Base-by-base conservation (phyloP, 2,888 invertebrate species). In the Troilus luridus region DNA sequence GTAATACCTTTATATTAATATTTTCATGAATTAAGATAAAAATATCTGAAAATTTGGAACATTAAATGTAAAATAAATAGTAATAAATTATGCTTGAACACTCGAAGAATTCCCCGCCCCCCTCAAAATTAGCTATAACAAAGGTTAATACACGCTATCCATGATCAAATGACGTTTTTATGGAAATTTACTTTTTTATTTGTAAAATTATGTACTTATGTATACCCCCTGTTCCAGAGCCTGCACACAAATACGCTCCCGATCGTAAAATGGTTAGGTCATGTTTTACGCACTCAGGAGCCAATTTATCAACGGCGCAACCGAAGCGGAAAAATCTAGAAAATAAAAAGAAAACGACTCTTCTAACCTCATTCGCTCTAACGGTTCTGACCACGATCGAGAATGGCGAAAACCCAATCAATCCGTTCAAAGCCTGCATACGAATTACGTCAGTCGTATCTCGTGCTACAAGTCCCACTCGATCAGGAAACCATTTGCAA, bases 351-450 rank as follows among this genome's bases (percentile, higher is more conserved):
- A 77, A 77, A 77, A 77, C 72, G 72, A 41, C 8, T 27, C 7
- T 17, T 77, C 72, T 77, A 77, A 77, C 72, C 72, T 77, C 27
- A 77, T 77, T 77, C 7, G 72, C 72, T 77, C 19, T 17, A 77
- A 41, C 41, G 72, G 72, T 41, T 77, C 72, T 77, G 72, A 77
- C 72, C 72, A 77, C 72, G 41, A 77, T 41, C 72, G 72, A 67
- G 67, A 27, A 77, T 77, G 72, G 72, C 72, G 72, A 77, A 77
- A 77, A 41, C 72, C 27, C 72, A 77, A 77, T 77, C 72, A 77
- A 77, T 77, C 21, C 17, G 41, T 41, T 27, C 41, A 41, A 6
- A 77, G 72, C 5, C 27, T 27, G 72, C 72, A 77, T 77, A 77
- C 17, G 41, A 77, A 77, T 77, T 17, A 14, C 72, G 8, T 77